phyloP scores from a whole-genome alignment of 2,888 invertebrate genomes.

The Icerya purchasi region DNA sequence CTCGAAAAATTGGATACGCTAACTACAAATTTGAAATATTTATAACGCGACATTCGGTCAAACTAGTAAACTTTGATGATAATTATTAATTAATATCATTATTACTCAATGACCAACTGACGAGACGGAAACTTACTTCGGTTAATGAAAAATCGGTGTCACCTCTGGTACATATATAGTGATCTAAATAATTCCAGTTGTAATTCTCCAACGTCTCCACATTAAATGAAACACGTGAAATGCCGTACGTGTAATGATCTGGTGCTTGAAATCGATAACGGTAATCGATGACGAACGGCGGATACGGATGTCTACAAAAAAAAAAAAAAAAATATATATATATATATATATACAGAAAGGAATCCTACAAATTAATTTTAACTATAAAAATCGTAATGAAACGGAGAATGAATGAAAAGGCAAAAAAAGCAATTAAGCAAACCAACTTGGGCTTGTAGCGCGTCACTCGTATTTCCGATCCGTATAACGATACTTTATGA shows the following conservation, averaged over 20 bases:
- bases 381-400: neutral
- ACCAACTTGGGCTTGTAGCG: slow-evolving; percentile 67
- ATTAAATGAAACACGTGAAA: slow-evolving; percentile 82
- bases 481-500: slow-evolving; percentile 67
- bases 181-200: slow-evolving; percentile 95
- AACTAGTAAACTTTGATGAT: too few species aligned
- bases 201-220: slow-evolving; percentile 88
- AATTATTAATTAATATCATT: too few species aligned
- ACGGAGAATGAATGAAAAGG: neutral
- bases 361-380: too few species aligned
- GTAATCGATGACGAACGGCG: slow-evolving; percentile 77
- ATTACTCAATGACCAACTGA: too few species aligned
- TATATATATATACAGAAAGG: too few species aligned
- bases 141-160: slow-evolving; percentile 73
- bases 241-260: slow-evolving; percentile 76
- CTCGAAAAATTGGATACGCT: too few species aligned
- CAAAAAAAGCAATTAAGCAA: too few species aligned
- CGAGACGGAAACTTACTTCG: slow-evolving; percentile 55
- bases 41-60: too few species aligned
- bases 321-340: too few species aligned
- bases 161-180: slow-evolving; percentile 85
- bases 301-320: slow-evolving; percentile 64
- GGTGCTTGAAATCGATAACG: slow-evolving; percentile 81
- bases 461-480: slow-evolving; percentile 79
- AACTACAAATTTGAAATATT: too few species aligned